phyloP scores from a whole-genome alignment of 2,888 invertebrate species.

The Alviniconcha strummeri region DNA sequence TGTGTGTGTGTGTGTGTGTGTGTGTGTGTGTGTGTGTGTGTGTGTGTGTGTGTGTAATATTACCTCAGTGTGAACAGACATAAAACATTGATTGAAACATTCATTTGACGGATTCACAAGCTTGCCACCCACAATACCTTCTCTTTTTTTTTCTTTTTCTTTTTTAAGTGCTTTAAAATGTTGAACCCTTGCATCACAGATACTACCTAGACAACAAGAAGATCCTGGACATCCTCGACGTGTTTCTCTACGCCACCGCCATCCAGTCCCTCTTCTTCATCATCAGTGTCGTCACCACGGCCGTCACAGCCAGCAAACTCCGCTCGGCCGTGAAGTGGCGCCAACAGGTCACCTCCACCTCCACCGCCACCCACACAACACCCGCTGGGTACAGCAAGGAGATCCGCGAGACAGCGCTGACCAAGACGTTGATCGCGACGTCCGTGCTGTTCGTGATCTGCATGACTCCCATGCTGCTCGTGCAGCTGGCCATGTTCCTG shows the following conservation, averaged over 20 bases:
- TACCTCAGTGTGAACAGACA: no score
- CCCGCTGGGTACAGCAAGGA: background rate
- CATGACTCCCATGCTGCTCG: background rate
- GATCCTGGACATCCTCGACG: slow-evolving; percentile 6
- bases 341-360: background rate
- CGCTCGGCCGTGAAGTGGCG: slow-evolving; percentile 18
- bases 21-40: no score
- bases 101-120: no score
- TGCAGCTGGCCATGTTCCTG: slow-evolving; percentile 5
- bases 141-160: no score
- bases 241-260: slow-evolving; percentile 19
- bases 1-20: no score
- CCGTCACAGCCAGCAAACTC: slow-evolving; percentile 19
- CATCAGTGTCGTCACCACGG: slow-evolving; percentile 20
- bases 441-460: slow-evolving; percentile 14
- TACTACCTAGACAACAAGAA: slow-evolving; percentile 7
- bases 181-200: background rate
- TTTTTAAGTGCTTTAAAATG: no score
- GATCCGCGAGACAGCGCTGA: slow-evolving; percentile 1
- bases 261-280: background rate
- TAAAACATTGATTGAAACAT: no score
- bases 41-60: no score
- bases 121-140: no score
- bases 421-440: slow-evolving; percentile 14
- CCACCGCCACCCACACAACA: no score